phyloP scores from a whole-genome alignment of 1,140 invertebrate species.

The Acromyrmex charruanus region DNA sequence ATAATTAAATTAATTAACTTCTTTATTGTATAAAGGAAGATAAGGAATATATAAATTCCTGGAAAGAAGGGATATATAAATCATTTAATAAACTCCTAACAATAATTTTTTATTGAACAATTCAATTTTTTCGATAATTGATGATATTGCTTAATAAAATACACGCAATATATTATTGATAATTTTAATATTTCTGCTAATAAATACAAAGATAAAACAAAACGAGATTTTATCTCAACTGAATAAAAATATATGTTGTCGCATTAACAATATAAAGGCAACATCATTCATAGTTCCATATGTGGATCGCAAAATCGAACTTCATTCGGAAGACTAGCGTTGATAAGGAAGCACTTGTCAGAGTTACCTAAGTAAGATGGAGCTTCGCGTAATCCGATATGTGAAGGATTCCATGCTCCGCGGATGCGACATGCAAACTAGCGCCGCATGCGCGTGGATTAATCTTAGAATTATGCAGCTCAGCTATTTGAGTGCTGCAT shows the following conservation, averaged over 20 bases:
- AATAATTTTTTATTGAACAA: constrained; percentile 3
- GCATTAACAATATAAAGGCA: constrained; percentile 4
- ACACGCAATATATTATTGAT: constrained; percentile 5
- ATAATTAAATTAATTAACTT: not conserved
- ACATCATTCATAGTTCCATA: not conserved
- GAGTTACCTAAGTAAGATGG: constrained; percentile 80
- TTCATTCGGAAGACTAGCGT: constrained; percentile 9
- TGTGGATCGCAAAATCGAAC: constrained; percentile 26
- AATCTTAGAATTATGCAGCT: constrained; percentile 88
- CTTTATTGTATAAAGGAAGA: not conserved
- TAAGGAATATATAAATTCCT: not conserved
- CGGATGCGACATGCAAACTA: constrained; percentile 86
- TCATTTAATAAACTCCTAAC: constrained; percentile 36
- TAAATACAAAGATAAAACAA: constrained; percentile 14
- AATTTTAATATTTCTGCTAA: constrained; percentile 14
- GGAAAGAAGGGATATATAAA: not conserved
- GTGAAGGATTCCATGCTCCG: constrained; percentile 86
- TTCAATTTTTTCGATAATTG: constrained; percentile 36
- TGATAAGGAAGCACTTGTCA: constrained; percentile 9
- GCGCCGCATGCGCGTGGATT: constrained; percentile 85
- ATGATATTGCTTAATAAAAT: not conserved
- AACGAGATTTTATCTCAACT: not conserved
- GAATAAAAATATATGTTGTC: no score
- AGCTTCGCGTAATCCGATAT: constrained; percentile 86
- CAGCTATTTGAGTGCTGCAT: constrained; percentile 87